Percentiles rank a stretch among this genome's conserved stretches.
phyloP scores from a whole-genome alignment of 2,888 invertebrate species.

The Gonocerus acuteangulatus region DNA sequence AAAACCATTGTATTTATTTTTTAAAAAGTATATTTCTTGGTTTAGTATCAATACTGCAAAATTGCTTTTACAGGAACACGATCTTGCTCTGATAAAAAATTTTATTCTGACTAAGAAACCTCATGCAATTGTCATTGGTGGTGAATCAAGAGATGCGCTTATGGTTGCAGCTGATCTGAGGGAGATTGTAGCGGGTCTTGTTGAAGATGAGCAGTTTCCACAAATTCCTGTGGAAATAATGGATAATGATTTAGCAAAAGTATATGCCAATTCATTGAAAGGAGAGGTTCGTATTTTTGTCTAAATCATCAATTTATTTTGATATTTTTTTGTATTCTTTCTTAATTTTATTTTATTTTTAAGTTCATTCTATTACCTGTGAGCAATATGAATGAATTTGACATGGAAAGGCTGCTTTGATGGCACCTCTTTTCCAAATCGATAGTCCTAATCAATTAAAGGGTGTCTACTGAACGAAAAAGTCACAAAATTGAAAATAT shows the following conservation, averaged over 20 bases:
- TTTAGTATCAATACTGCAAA: too few species aligned
- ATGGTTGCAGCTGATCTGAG: slow-evolving; percentile 72
- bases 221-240: slow-evolving; percentile 80
- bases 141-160: slow-evolving; percentile 80
- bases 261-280: slow-evolving; percentile 85
- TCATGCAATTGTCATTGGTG: slow-evolving; percentile 84
- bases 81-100: slow-evolving; percentile 60
- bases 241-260: slow-evolving; percentile 87
- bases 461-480: too few species aligned
- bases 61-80: slow-evolving; percentile 48
- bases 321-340: background rate
- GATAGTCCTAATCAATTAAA: too few species aligned
- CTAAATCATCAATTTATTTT: too few species aligned
- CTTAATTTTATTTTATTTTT: background rate
- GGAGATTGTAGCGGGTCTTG: slow-evolving; percentile 63
- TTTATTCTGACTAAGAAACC: slow-evolving; percentile 88
- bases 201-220: slow-evolving; percentile 80
- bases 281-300: slow-evolving; percentile 53
- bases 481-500: too few species aligned
- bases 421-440: too few species aligned
- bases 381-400: too few species aligned
- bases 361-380: background rate
- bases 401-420: too few species aligned
- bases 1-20: background rate
- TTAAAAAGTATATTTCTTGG: too few species aligned